Percentiles rank a stretch among this genome's conserved stretches.
Conservation (phyloP, 2,888 invertebrate genomes). For the Drosophila dives region DNA sequence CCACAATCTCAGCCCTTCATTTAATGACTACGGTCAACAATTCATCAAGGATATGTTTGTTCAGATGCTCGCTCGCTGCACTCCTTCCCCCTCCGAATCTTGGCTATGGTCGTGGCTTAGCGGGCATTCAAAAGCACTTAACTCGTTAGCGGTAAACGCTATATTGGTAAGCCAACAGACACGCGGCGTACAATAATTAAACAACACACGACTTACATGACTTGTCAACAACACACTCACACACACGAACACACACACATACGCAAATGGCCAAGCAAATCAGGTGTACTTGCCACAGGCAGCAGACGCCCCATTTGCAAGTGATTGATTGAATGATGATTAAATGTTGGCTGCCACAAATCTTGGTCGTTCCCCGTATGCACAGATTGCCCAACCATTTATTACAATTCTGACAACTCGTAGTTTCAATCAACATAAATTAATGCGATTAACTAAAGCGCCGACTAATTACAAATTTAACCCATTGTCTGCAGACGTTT, state of each 20-base stretch:
- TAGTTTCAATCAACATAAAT: constrained; percentile 65
- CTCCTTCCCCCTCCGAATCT: background rate
- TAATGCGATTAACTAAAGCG: constrained; percentile 65
- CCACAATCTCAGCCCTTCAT: constrained; percentile 32
- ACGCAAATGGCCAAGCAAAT: constrained; percentile 21
- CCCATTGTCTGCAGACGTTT: constrained; percentile 24
- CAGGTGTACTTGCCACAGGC: constrained; percentile 33
- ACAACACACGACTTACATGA: constrained; percentile 63
- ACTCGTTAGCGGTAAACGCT: constrained; percentile 78
- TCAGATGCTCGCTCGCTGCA: constrained; percentile 3
- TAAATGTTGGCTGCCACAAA: constrained; percentile 50
- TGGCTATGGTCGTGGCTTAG: constrained; percentile 63
- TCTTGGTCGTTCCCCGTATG: constrained; percentile 34
- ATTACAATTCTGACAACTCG: constrained; percentile 26
- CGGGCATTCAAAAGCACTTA: constrained; percentile 75
- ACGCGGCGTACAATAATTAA: constrained; percentile 69
- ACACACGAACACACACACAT: constrained; percentile 38
- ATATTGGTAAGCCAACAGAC: constrained; percentile 71
- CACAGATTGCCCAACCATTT: constrained; percentile 32
- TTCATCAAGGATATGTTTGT: constrained; percentile 71
- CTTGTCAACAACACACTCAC: constrained; percentile 62
- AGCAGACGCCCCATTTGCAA: constrained; percentile 49
- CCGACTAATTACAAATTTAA: constrained; percentile 13
- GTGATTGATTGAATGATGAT: constrained; percentile 70
- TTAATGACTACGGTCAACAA: constrained; percentile 79